These are phyloP conservation scores for Arenaria interpres DNA, from an alignment of 2,113 vertebrate species.

Conservation along the genomic window DNA sequence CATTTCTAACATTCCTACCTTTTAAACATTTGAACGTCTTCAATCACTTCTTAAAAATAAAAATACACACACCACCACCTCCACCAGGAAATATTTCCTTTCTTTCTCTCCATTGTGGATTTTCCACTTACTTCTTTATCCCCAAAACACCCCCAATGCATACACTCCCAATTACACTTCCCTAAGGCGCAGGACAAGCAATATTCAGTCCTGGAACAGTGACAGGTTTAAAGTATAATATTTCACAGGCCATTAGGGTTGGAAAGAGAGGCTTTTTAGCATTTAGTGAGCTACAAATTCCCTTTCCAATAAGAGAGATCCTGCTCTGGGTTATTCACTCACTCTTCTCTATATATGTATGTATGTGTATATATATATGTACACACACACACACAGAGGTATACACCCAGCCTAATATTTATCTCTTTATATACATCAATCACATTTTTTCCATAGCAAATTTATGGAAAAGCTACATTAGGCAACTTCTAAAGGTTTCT, in stretches of 20 bases:
- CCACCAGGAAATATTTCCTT: not conserved
- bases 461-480: not conserved
- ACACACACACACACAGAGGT: not conserved
- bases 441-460: not conserved
- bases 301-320: not conserved
- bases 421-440: not conserved
- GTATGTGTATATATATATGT: too few species aligned
- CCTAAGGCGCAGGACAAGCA: not conserved
- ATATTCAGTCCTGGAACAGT: not conserved
- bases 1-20: not conserved
- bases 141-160: not conserved
- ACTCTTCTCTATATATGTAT: not conserved
- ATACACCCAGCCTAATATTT: not conserved
- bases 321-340: not conserved
- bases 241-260: slow-evolving; percentile 14
- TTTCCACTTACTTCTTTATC: not conserved
- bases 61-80: fast-evolving
- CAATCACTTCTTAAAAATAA: not conserved
- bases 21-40: not conserved
- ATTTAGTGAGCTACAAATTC: not conserved
- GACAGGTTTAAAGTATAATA: slow-evolving; percentile 18
- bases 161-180: not conserved
- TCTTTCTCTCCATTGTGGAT: not conserved
- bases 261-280: not conserved
- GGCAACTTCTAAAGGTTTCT: not conserved